Evolutionary conservation across 2,888 invertebrate species (phyloP), one percentile per base, ranked within the genome.

Genomic region (Caenorhabditis sinica): DNA sequence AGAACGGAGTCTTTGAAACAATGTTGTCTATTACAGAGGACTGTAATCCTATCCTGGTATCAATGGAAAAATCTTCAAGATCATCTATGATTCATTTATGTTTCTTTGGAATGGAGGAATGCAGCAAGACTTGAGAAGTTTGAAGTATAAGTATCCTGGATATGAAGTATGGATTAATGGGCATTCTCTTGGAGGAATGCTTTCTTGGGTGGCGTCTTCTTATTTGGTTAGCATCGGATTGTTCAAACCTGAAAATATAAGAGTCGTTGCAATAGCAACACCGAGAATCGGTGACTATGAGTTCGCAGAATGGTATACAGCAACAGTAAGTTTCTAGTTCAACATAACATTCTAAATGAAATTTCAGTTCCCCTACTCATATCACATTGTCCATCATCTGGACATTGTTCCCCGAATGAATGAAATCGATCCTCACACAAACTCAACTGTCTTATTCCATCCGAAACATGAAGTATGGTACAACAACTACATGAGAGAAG

Each of bases 81-180:
- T 45, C 15, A 23, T 66, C 20, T 82, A 65, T 13, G 76, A 82
- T 43, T 66, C 58, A 11, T 82, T 82, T 36, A 72, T 76, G 49
- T 17, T 65, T 4, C 45, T 82, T 2, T 82, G 82, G 82, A 49
- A 82, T 45, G 72, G 72, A n/a, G 82, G 76, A 76, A 75, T 82
- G 63, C 9, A 36, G 36, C 49, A 82, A 43, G 82, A 82, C 23
- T 11, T 82, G 28, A 40, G 43, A 36, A 58, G 28, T 33, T 56
- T 83, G 4, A 77, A 66, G 15, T 73, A 83, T 40, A 58, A 40
- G 36, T 77, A 83, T 30, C 83, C 83, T 0, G 36, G 58, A 28
- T 83, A 43, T 33, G 73, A 83, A 23, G 23, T 83, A 17, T 77
- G 76, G 83, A 51, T 83, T 2, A 77, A 66, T 56, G 83, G 83